Evolutionary conservation across 2,797 vertebrate genomes (phyloP).

Genomic region (Chrysocyon brachyurus): DNA sequence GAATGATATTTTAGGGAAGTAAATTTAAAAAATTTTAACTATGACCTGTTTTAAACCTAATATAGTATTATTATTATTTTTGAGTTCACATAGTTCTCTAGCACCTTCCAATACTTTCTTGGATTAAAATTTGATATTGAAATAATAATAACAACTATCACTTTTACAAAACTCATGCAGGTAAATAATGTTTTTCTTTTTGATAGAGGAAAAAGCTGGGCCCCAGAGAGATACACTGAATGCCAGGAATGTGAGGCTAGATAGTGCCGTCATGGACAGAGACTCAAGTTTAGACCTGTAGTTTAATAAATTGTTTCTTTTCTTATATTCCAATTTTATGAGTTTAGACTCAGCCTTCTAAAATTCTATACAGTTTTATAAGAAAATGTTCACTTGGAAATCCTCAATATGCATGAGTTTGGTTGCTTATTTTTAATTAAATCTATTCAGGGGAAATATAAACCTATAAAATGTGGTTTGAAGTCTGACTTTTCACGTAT

Average conservation of each 20-base stretch:
- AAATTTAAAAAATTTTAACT: neutral
- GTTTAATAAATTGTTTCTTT: neutral
- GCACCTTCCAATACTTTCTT: neutral
- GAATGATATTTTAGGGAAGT: neutral
- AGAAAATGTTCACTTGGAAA: neutral
- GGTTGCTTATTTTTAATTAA: neutral
- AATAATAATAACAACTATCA: neutral
- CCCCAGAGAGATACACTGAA: neutral
- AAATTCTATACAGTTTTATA: neutral
- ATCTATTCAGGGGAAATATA: neutral
- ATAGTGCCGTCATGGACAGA: neutral
- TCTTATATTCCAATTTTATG: neutral
- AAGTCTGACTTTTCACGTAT: neutral
- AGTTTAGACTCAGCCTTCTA: neutral
- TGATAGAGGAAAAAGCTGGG: neutral
- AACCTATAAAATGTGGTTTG: neutral
- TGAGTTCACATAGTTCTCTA: neutral
- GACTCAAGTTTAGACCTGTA: neutral
- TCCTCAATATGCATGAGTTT: neutral
- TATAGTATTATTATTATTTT: neutral
- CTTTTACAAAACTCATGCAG: neutral
- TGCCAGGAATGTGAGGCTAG: neutral
- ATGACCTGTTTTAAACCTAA: neutral
- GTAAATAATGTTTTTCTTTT: neutral
- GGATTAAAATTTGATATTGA: neutral